Base-by-base conservation (phyloP, 2,797 vertebrate genomes). In the Rachycentron canadum region DNA sequence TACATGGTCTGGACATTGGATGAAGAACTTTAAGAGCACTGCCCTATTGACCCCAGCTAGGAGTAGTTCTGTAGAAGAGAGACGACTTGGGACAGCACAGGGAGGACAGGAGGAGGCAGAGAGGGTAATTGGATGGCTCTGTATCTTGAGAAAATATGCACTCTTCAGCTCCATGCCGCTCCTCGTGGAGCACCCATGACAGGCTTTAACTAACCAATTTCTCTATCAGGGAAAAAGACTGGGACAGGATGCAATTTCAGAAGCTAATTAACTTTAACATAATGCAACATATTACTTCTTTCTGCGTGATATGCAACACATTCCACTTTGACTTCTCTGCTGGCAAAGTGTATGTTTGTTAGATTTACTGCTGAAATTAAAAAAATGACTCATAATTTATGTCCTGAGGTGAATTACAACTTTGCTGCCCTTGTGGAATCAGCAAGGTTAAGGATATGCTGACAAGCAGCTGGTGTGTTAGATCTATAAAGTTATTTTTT, bases 41-140 rank as follows among this genome's bases (percentile, higher is more conserved):
- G 1, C 7, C 34, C 1, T 34, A 8, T 34, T 34, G 47, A 36
- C 32, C 26, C 7, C 26, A 49, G 49, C 49, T 56, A 1, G 21
- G 7, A 58, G n/a, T 5, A 23, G 38, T 41, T 60, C 28, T 62
- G 32, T 21, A 49, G 69, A 76, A 38, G 55, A 73, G 72, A 62
- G 45, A 26, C 23, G 43, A 78, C 76, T 34, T 53, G 59, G 69
- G 71, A 84, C 64, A 61, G 69, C 64, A 82, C 78, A 76, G 69
- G 60, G 50, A 82, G 83, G 72, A 79, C 45, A 23, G 53, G 49
- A 70, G 36, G 66, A 81, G 78, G 61, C 38, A 70, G 73, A 73
- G 83, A 66, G 59, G 71, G 59, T 88, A 86, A 91, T 71, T 81
- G 69, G 76, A 30, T 72, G 59, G 82, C 56, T 55, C 73, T 56